Evolutionary conservation across 2,113 vertebrate species (phyloP).

Genomic region (Tauraco erythrolophus): DNA sequence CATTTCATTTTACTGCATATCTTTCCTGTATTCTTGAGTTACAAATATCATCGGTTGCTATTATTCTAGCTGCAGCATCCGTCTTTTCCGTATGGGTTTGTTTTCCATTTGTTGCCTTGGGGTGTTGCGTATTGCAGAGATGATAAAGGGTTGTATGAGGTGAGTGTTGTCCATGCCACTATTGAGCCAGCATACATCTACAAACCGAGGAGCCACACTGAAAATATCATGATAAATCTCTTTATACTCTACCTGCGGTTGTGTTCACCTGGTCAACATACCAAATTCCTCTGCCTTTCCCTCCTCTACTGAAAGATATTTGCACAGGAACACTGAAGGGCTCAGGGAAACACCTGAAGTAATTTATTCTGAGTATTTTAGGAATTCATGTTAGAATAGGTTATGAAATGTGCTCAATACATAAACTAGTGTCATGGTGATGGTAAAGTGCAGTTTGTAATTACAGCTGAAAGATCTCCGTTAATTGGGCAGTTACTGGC

Average conservation of each 20-base stretch:
- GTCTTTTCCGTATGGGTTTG: neutral
- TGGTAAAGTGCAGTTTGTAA: neutral
- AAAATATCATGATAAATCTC: neutral
- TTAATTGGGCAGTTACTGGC: neutral
- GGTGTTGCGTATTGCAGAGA: neutral
- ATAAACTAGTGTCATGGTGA: neutral
- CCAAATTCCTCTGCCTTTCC: neutral
- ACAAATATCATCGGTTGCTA: neutral
- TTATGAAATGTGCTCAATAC: neutral
- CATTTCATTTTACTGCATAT: neutral
- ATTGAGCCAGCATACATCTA: fast-evolving
- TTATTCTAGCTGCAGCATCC: neutral
- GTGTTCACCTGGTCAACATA: neutral
- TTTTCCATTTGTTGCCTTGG: neutral
- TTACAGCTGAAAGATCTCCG: neutral
- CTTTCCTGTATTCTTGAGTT: neutral
- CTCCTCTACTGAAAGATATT: neutral
- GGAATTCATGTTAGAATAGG: neutral
- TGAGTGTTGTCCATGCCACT: fast-evolving
- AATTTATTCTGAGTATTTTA: neutral
- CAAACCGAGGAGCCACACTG: fast-evolving
- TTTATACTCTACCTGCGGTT: neutral
- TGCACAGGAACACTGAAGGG: neutral
- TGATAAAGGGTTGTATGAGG: neutral
- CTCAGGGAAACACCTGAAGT: neutral